A percentile compares a stretch with the other conserved stretches of the same genome.
Conservation (phyloP, 2,113 vertebrate species). For the Siniperca knerii region DNA sequence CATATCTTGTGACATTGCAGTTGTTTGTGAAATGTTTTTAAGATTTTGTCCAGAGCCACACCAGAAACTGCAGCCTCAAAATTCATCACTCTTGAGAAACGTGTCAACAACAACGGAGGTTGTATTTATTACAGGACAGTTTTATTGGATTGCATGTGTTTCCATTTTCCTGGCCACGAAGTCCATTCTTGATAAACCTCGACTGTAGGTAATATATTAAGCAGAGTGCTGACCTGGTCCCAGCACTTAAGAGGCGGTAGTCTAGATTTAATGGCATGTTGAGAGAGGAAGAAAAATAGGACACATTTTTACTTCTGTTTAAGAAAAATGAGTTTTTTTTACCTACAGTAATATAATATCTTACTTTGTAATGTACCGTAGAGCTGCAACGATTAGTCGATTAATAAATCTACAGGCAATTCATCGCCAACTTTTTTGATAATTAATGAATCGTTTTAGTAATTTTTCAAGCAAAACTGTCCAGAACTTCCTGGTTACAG, state of each 20-base stretch:
- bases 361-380: not conserved
- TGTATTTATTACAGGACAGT: constrained; percentile 6
- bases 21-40: not conserved
- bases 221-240: not conserved
- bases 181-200: constrained; percentile 13
- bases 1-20: not conserved
- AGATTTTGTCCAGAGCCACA: not conserved
- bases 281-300: not conserved
- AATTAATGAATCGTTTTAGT: not conserved
- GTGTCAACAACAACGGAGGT: constrained; percentile 7
- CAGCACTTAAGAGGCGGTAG: not conserved
- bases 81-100: not conserved
- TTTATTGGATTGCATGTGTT: constrained; percentile 10
- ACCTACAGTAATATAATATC: not conserved
- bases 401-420: not conserved
- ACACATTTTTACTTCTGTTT: not conserved
- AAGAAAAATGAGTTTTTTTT: not conserved
- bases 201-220: not conserved
- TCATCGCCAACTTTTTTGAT: not conserved
- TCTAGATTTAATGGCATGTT: not conserved
- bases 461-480: not conserved
- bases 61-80: not conserved
- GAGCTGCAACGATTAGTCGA: not conserved
- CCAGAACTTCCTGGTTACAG: not conserved
- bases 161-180: not conserved